Base-by-base conservation (phyloP, 2,797 vertebrate species). In the Xiphophorus birchmanni region DNA sequence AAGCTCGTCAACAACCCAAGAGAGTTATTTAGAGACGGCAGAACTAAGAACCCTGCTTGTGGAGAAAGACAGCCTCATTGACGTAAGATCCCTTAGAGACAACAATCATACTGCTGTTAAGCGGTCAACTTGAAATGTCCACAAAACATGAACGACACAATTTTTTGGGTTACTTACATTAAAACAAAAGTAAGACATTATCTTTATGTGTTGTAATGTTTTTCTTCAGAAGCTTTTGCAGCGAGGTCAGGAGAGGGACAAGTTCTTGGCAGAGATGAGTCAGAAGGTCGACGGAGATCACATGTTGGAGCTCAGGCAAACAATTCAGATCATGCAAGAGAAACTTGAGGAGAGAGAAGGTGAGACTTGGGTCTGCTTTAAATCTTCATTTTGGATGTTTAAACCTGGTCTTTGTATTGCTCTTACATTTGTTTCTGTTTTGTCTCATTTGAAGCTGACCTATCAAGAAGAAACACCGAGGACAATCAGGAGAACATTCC, bases 41-140 rank as follows among this genome's bases (percentile, higher is more conserved):
- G 88, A 95, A 79, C 95, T 97, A 69, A 89, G 84, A 86, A 84
- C 88, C 12, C 80, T 93, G 80, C 89, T 96, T 45, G 89, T 90
- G 3, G 94, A 97, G 82, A 97, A 96, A 86, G 96, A 97, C 18
- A 82, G 86, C 29, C 89, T 96, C 82, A 96, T 97, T 83, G 94
- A 91, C 0, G 96, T 97, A 84, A 91, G 96, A 79, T 92, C 89
- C 85, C 65, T 60, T 86, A 40, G 37, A 40, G 37, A 40, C 37
- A 40, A 40, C 37, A 40, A 40, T 40, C 37, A 40, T 40, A 86
- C 73, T 44, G 54, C 78, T 80, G 67, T 23, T 73, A 47, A 88
- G 79, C 69, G 85, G 9, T 74, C 52, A 44, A 75, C 77, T 76
- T 63, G 48, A 26, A 71, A 63, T 56, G 35, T 37, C 77, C 80